phyloP scores from a whole-genome alignment of 2,888 invertebrate genomes.

The Hypomecis atomaria region DNA sequence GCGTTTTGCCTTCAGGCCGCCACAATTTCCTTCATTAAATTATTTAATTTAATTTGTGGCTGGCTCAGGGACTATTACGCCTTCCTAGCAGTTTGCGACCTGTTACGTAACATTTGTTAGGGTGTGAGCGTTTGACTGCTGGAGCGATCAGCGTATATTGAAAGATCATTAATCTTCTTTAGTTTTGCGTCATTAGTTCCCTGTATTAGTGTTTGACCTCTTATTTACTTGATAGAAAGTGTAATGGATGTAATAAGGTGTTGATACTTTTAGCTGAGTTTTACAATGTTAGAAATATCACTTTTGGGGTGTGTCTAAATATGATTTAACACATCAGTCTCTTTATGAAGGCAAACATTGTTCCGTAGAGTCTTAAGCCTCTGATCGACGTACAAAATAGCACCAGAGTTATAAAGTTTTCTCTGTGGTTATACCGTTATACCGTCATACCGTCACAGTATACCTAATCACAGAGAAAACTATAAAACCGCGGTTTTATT shows the following conservation, averaged over 20 bases:
- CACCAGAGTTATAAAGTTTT: too few species aligned
- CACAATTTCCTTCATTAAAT: too few species aligned
- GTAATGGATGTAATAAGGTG: neutral
- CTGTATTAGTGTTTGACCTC: constrained; percentile 13
- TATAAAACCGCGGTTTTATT: too few species aligned
- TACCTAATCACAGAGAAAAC: too few species aligned
- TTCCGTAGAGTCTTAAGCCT: too few species aligned
- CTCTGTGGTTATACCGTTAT: too few species aligned
- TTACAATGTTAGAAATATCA: neutral
- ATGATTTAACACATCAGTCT: too few species aligned
- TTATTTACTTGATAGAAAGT: constrained; percentile 1
- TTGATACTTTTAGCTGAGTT: neutral
- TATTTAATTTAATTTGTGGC: too few species aligned
- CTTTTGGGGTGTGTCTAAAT: neutral
- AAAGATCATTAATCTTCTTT: constrained; percentile 26
- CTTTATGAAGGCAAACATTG: too few species aligned
- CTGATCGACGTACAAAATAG: too few species aligned
- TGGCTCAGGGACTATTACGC: constrained; percentile 55
- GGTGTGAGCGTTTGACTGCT: constrained; percentile 27
- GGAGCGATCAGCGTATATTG: constrained; percentile 40
- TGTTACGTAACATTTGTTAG: constrained; percentile 70
- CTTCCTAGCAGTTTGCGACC: constrained; percentile 75
- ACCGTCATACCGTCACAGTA: too few species aligned
- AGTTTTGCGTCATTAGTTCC: constrained; percentile 14
- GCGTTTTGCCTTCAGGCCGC: too few species aligned